A percentile compares a stretch with the other conserved stretches of the same genome.
Evolutionary conservation across 2,797 vertebrate genomes (phyloP).

Genomic region (Lagorchestes hirsutus): DNA sequence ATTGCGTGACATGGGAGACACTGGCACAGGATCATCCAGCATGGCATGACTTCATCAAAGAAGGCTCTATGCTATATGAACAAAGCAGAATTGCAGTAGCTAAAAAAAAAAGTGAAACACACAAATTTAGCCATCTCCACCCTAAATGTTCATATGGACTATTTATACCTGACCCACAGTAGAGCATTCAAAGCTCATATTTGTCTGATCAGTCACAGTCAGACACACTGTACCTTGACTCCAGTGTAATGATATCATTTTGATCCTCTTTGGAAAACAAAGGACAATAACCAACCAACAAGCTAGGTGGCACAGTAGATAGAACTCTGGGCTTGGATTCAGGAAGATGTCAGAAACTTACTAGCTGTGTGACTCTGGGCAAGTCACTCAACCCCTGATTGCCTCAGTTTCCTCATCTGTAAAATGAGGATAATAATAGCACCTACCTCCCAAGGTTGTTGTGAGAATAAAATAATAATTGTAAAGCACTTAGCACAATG

Average conservation of each 20-base stretch:
- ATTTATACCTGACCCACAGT: neutral
- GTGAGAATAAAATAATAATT: neutral
- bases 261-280: neutral
- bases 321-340: neutral
- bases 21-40: neutral
- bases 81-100: neutral
- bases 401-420: neutral
- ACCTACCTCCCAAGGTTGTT: neutral
- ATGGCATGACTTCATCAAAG: neutral
- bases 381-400: neutral
- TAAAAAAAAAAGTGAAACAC: neutral
- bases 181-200: neutral
- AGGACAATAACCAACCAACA: neutral
- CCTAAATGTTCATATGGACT: neutral
- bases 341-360: neutral
- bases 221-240: neutral
- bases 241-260: neutral
- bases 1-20: neutral
- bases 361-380: neutral
- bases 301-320: neutral
- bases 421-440: neutral
- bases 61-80: neutral
- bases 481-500: neutral
- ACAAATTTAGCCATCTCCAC: neutral
- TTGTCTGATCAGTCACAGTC: neutral